Conservation (phyloP, 2,113 vertebrate genomes). For the Alligator sinensis region DNA sequence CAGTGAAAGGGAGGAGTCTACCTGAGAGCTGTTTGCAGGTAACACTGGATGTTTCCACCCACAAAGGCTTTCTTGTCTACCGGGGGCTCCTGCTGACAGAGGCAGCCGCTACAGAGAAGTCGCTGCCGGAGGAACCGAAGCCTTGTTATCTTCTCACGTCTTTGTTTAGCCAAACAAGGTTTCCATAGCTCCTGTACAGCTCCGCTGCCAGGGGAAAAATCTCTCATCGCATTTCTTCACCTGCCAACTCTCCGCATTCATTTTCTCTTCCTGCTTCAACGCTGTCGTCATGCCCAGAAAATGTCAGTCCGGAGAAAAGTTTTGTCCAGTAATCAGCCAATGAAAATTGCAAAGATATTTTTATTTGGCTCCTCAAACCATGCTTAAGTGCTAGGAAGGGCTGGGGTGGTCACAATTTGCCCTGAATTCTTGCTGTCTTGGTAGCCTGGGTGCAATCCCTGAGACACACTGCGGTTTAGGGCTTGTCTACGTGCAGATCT, state of each 20-base stretch:
- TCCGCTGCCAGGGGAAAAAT: not conserved
- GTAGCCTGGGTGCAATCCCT: not conserved
- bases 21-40: not conserved
- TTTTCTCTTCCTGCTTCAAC: constrained; percentile 54
- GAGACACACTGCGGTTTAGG: rapidly evolving
- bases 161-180: constrained; percentile 52
- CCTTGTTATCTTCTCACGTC: not conserved
- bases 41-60: not conserved
- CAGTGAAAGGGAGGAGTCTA: no score
- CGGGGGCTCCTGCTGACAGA: constrained; percentile 16
- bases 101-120: constrained; percentile 22
- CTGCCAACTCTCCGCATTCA: constrained; percentile 56
- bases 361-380: not conserved
- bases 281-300: constrained; percentile 45
- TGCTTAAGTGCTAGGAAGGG: not conserved
- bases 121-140: constrained; percentile 51
- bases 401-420: not conserved
- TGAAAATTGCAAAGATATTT: constrained; percentile 42
- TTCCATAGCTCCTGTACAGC: constrained; percentile 43
- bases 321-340: constrained; percentile 58
- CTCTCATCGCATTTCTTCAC: constrained; percentile 56
- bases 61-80: not conserved
- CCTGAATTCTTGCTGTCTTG: rapidly evolving
- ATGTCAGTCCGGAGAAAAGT: constrained; percentile 37
- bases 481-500: rapidly evolving